A percentile compares a stretch with the other conserved stretches of the same genome.
Conservation (phyloP, 1,140 invertebrate species). For the Drosophila erecta region DNA sequence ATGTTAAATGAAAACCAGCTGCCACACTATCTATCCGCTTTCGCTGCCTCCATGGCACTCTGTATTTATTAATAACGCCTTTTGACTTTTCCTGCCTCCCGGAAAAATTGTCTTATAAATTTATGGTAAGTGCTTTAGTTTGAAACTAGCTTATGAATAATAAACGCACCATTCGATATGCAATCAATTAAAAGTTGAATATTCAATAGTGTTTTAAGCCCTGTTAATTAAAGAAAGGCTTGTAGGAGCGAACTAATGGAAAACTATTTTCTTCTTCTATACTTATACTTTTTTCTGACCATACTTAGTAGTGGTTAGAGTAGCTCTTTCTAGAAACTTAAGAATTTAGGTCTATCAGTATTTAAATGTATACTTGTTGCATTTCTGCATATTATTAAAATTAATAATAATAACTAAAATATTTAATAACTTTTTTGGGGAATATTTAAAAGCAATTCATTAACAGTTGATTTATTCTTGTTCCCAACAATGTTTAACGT, state of each 20-base stretch:
- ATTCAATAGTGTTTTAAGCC: conserved; percentile 1
- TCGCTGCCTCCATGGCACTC: not conserved
- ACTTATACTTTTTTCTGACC: too few relatives aligned
- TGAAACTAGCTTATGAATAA: conserved; percentile 38
- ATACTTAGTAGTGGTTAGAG: too few relatives aligned
- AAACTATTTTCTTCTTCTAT: not conserved
- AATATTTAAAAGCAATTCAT: too few relatives aligned
- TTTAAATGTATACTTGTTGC: too few relatives aligned
- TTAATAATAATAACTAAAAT: too few relatives aligned
- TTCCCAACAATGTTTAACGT: too few relatives aligned
- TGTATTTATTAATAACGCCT: conserved; percentile 69
- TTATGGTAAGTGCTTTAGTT: conserved; percentile 52
- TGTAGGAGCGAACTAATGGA: not conserved
- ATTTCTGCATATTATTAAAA: too few relatives aligned
- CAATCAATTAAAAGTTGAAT: conserved; percentile 34
- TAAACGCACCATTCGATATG: conserved; percentile 26
- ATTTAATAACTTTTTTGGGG: too few relatives aligned
- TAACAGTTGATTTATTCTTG: too few relatives aligned
- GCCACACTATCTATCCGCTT: conserved; percentile 6
- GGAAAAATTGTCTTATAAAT: conserved; percentile 24
- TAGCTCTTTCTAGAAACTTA: too few relatives aligned
- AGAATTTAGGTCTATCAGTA: too few relatives aligned
- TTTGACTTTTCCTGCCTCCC: conserved; percentile 53
- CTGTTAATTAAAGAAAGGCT: not conserved
- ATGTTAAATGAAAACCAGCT: conserved; percentile 71